Percentiles rank a stretch among this genome's conserved stretches.
These are phyloP conservation scores for Drosophila ustulata DNA, from an alignment of 2,888 invertebrate genomes.

Conservation along the genomic window DNA sequence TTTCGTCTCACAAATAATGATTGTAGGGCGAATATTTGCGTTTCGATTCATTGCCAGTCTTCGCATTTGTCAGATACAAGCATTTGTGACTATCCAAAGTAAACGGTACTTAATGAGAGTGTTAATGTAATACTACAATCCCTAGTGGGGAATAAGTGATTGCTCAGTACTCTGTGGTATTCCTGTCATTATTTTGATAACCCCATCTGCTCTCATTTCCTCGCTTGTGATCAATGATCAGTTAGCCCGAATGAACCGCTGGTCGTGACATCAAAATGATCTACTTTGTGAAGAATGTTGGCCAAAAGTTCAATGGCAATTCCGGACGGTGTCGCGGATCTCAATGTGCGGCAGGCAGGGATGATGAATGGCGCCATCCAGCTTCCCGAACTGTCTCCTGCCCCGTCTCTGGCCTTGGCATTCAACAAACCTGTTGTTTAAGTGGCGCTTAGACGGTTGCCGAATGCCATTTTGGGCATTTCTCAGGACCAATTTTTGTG, in stretches of 20 bases:
- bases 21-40: too few species aligned
- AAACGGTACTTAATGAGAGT: neutral
- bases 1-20: too few species aligned
- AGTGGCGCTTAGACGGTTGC: conserved; percentile 74
- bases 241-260: conserved; percentile 16
- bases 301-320: conserved; percentile 55
- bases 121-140: neutral
- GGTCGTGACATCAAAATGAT: conserved; percentile 1
- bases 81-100: neutral
- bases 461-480: conserved; percentile 65
- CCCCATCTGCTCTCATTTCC: conserved; percentile 20
- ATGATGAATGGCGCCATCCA: conserved; percentile 84
- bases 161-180: neutral
- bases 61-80: too few species aligned
- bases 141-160: neutral
- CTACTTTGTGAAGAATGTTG: conserved; percentile 32
- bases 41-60: too few species aligned
- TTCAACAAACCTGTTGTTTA: conserved; percentile 62
- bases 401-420: conserved; percentile 6
- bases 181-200: neutral
- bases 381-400: conserved; percentile 33
- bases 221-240: conserved; percentile 18
- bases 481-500: conserved; percentile 63
- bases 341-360: neutral
- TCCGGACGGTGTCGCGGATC: conserved; percentile 19